Evolutionary conservation across 2,113 vertebrate genomes (phyloP).

Genomic region (Campylomormyrus tamandua): DNA sequence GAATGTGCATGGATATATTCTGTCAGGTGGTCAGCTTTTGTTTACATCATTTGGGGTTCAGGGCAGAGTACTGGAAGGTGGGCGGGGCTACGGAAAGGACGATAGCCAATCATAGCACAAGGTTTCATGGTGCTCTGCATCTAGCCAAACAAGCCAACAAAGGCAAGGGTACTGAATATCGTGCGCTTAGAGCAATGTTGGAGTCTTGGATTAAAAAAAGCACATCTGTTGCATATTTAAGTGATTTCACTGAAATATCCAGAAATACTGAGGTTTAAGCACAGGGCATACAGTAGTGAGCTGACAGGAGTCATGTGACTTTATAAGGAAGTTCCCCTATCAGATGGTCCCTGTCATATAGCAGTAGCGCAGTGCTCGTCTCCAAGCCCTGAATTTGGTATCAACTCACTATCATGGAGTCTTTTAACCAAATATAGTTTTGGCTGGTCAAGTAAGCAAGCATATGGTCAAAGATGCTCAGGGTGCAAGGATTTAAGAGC

Average conservation of each 20-base stretch:
- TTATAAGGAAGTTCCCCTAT: background rate
- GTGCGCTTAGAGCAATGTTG: background rate
- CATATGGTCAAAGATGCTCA: conserved; percentile 7
- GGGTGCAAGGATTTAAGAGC: conserved; percentile 7
- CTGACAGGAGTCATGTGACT: background rate
- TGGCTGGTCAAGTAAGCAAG: background rate
- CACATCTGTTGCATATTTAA: background rate
- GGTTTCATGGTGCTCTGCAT: background rate
- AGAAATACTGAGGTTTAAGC: background rate
- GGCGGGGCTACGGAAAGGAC: background rate
- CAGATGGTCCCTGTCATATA: background rate
- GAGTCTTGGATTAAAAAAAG: background rate
- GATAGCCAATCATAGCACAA: background rate
- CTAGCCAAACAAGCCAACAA: background rate
- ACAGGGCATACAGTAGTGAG: background rate
- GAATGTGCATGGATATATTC: conserved; percentile 28
- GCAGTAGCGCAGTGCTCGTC: no score
- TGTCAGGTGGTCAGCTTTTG: conserved; percentile 24
- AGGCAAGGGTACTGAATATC: background rate
- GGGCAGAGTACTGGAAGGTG: background rate
- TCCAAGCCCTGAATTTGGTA: background rate
- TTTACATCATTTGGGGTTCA: conserved; percentile 26
- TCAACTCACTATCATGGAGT: background rate
- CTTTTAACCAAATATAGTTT: conserved; percentile 15
- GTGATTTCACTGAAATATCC: background rate